Evolutionary conservation across 2,113 vertebrate genomes (phyloP).

Genomic region (Tupaia tana): DNA sequence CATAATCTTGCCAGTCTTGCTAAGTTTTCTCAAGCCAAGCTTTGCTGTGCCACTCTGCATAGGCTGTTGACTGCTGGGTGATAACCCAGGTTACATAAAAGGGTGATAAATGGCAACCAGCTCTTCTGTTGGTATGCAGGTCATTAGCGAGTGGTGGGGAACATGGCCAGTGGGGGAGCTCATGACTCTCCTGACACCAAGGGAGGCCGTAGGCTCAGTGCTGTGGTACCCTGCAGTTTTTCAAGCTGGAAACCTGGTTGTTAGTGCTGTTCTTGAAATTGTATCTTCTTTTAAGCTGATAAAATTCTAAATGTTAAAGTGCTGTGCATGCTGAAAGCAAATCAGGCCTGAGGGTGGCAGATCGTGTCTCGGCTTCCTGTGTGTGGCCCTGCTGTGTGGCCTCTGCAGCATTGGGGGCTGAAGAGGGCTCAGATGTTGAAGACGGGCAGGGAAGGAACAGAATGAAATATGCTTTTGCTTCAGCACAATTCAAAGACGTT

Average conservation of each 20-base stretch:
- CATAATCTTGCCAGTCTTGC: not conserved
- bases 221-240: not conserved
- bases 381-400: too few species aligned
- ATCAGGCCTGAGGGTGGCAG: not conserved
- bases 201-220: not conserved
- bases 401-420: not conserved
- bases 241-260: not conserved
- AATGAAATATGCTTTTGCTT: not conserved
- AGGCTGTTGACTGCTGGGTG: not conserved
- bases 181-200: too few species aligned
- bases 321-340: not conserved
- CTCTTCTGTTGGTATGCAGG: not conserved
- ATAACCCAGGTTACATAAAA: not conserved
- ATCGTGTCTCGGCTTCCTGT: not conserved
- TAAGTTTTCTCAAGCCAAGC: not conserved
- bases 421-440: not conserved
- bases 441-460: too few species aligned
- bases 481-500: not conserved
- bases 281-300: not conserved
- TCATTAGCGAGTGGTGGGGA: not conserved
- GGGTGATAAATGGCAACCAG: not conserved
- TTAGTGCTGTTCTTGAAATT: not conserved
- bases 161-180: not conserved
- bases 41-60: not conserved
- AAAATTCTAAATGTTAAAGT: not conserved